A percentile compares a stretch with the other conserved stretches of the same genome.
Conservation (phyloP, 1,140 invertebrate species). For the Listronotus oregonensis region DNA sequence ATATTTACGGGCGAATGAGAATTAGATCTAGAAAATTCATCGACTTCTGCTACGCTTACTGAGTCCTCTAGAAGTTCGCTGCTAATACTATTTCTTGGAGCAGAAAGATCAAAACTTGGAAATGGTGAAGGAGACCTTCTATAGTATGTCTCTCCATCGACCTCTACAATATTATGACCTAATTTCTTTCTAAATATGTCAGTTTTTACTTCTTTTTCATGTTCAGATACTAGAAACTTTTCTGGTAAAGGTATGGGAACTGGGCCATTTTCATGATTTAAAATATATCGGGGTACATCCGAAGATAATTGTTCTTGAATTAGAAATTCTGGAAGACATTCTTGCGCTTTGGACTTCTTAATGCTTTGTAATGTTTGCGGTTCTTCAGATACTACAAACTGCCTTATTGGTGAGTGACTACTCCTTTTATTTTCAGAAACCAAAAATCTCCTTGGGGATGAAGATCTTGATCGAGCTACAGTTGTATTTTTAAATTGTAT, state of each 20-base stretch:
- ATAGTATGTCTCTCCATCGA: slow-evolving; percentile 25
- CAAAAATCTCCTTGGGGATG: slow-evolving; percentile 39
- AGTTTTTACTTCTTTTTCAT: slow-evolving; percentile 15
- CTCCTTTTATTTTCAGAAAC: slow-evolving; percentile 33
- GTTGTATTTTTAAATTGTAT: slow-evolving; percentile 29
- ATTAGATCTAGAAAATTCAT: slow-evolving; percentile 36
- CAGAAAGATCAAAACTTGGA: slow-evolving; percentile 42
- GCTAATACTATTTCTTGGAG: slow-evolving; percentile 46
- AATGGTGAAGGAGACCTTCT: slow-evolving; percentile 44
- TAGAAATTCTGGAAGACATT: slow-evolving; percentile 38
- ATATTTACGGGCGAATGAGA: slow-evolving; percentile 15
- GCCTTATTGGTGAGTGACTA: slow-evolving; percentile 11
- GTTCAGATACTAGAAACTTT: slow-evolving; percentile 35
- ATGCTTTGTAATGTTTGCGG: slow-evolving; percentile 10
- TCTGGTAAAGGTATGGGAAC: slow-evolving; percentile 32
- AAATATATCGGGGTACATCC: slow-evolving; percentile 10
- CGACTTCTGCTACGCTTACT: slow-evolving; percentile 40
- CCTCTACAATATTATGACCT: slow-evolving; percentile 23
- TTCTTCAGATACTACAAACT: slow-evolving; percentile 36
- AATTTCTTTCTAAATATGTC: slow-evolving; percentile 24
- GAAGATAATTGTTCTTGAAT: slow-evolving; percentile 26
- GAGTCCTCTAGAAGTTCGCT: slow-evolving; percentile 43
- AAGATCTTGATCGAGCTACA: slow-evolving; percentile 24
- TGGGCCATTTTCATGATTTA: slow-evolving; percentile 25
- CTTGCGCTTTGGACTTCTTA: slow-evolving; percentile 25